Conservation (phyloP, 2,888 invertebrate species). For the Pachliopta kotzebuea region DNA sequence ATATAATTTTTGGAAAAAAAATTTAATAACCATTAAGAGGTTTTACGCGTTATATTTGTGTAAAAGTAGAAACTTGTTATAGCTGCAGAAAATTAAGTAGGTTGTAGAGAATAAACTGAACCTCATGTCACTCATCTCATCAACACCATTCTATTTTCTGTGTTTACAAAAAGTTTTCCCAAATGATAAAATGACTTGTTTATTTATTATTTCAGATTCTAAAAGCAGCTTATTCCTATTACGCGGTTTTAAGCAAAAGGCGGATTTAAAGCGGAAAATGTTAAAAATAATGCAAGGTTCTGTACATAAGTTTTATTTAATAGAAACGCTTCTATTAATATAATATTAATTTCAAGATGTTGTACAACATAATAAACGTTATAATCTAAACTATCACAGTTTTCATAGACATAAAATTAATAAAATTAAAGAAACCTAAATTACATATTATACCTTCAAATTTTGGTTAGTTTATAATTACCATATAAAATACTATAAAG, state of each 20-base stretch:
- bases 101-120: too few relatives aligned
- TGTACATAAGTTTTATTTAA: slow-evolving; percentile 25
- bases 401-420: slow-evolving; percentile 53
- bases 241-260: slow-evolving; percentile 59
- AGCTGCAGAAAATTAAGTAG: too few relatives aligned
- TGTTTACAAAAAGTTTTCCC: too few relatives aligned
- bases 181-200: not conserved
- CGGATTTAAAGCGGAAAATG: slow-evolving; percentile 36
- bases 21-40: too few relatives aligned
- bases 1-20: too few relatives aligned
- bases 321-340: slow-evolving; percentile 7
- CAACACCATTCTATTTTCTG: too few relatives aligned
- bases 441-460: slow-evolving; percentile 2
- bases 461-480: slow-evolving; percentile 5
- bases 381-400: slow-evolving; percentile 74
- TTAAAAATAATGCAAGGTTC: slow-evolving; percentile 4
- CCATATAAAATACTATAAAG: slow-evolving; percentile 3
- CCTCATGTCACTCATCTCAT: too few relatives aligned
- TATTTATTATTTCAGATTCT: slow-evolving; percentile 62
- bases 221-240: slow-evolving; percentile 68
- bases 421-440: slow-evolving; percentile 9
- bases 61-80: too few relatives aligned
- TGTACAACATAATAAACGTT: slow-evolving; percentile 36
- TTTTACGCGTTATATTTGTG: too few relatives aligned
- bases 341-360: not conserved